Evolutionary conservation across 92 coral and sea anemone genomes (phyloP).

Genomic region (Parazoanthus swiftii): DNA sequence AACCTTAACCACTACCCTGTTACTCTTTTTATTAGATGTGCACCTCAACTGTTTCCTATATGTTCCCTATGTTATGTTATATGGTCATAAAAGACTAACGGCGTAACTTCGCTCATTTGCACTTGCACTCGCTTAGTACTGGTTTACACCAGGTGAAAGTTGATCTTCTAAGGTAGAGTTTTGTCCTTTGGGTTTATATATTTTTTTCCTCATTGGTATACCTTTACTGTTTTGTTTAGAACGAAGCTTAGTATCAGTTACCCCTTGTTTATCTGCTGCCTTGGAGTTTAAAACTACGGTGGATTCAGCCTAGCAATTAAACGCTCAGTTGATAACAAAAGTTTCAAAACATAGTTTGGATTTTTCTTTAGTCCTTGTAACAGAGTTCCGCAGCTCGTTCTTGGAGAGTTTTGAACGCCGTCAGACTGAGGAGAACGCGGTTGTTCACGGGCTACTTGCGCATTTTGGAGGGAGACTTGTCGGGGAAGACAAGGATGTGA

Average conservation of each 20-base stretch:
- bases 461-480: slow-evolving; percentile 77
- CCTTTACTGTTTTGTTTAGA: too few relatives aligned
- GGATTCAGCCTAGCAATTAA: neutral
- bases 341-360: neutral
- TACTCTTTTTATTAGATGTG: neutral
- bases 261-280: too few relatives aligned
- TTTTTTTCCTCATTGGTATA: too few relatives aligned
- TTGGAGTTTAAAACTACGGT: too few relatives aligned
- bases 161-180: neutral
- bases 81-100: too few relatives aligned
- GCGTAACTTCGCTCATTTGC: neutral
- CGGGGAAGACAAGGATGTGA: slow-evolving; percentile 61
- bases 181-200: too few relatives aligned
- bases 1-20: neutral
- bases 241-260: too few relatives aligned
- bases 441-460: slow-evolving; percentile 79
- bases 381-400: slow-evolving; percentile 69
- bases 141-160: neutral
- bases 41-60: too few relatives aligned
- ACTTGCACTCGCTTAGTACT: too few relatives aligned
- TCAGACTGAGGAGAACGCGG: slow-evolving; percentile 84
- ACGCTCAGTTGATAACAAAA: neutral
- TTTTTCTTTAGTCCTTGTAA: slow-evolving; percentile 26
- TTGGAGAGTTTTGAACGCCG: slow-evolving; percentile 87
- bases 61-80: too few relatives aligned